Evolutionary conservation across 2,888 invertebrate species (phyloP), one percentile per base, ranked within the genome.

Genomic region (Seira sanloemensis): DNA sequence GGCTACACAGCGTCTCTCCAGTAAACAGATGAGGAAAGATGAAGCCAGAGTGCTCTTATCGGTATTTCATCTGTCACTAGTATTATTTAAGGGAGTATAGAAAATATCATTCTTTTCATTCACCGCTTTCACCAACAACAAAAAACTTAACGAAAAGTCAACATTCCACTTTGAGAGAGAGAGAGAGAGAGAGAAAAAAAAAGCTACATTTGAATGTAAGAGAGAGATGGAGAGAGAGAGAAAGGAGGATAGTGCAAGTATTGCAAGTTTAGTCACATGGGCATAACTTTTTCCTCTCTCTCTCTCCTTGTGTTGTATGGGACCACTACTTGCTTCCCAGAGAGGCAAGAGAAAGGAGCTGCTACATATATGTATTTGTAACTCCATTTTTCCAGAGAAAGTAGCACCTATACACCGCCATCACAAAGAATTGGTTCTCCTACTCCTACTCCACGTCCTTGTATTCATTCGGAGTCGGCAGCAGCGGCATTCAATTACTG

Each of bases 401-500:
- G 16, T 18, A 58, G 58, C 18, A 58, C 58, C 58, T 58, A 58
- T 37, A 7, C 37, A 26, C 27, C 12, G 62, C 54, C 58, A 68
- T 54, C 50, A 58, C 58, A n/a, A 37, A 18, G 58, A 24, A 69
- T 68, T 1, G 62, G 0, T 68, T 21, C 76, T 24, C 24, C n/a
- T 74, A 46, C 54, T 46, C 23, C 16, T 72, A 67, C 67, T 67
- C 77, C 85, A 84, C 81, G 19, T 21, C 27, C 65, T 82, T 72
- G 78, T 84, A 84, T 84, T 84, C 78, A 84, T 78, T 78, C 83
- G 82, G 85, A 88, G 88, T 88, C 88, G 87, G 88, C 88, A 87
- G 86, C 88, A 86, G 88, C 88, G 88, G 88, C 88, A 88, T 89
- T 89, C 89, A 89, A 89, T 89, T 88, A 89, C 87, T 89, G 89